phyloP scores from a whole-genome alignment of 2,797 vertebrate genomes.

The Sparus aurata region DNA sequence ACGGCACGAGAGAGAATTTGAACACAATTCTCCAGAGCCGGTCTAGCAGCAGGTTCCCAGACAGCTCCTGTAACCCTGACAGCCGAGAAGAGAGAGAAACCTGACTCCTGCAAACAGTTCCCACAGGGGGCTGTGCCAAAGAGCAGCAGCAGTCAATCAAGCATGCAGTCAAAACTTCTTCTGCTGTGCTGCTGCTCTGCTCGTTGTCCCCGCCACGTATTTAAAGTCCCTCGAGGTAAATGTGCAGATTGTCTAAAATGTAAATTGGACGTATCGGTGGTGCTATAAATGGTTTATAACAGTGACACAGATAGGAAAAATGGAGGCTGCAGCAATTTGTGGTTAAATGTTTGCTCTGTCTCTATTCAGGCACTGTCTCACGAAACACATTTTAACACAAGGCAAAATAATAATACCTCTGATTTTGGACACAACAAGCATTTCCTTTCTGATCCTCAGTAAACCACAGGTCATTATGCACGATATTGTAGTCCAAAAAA shows the following conservation, averaged over 20 bases:
- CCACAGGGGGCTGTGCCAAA: conserved; percentile 47
- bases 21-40: conserved; percentile 23
- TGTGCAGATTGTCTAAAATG: conserved; percentile 1
- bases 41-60: conserved; percentile 37
- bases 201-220: background rate
- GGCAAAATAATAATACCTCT: no score
- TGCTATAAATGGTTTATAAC: background rate
- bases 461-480: background rate
- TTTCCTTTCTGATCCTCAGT: background rate
- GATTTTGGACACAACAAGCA: background rate
- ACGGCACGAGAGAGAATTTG: conserved; percentile 8
- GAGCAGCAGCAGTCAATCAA: conserved; percentile 60
- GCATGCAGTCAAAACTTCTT: conserved; percentile 32
- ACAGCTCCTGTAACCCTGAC: conserved; percentile 41
- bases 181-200: conserved; percentile 5
- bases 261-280: background rate
- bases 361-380: background rate
- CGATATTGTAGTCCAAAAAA: background rate
- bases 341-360: background rate
- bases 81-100: conserved; percentile 28
- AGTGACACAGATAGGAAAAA: background rate
- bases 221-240: background rate
- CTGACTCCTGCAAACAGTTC: conserved; percentile 34
- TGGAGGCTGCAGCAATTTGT: background rate
- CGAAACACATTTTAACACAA: background rate